Evolutionary conservation across 2,113 vertebrate species (phyloP).

Genomic region (Sylvietta virens): DNA sequence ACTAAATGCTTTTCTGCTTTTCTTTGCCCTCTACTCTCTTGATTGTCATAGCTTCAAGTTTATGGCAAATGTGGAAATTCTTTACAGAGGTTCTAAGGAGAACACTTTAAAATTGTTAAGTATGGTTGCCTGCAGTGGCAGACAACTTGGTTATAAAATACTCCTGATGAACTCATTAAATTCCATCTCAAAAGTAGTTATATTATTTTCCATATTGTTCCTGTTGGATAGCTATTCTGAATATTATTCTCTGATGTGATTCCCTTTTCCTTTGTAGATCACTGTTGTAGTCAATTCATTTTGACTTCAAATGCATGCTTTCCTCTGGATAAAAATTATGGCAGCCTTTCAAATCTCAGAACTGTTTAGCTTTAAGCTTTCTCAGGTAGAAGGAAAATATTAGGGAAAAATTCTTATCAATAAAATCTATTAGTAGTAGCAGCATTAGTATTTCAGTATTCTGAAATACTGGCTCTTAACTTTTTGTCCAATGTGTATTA

Average conservation of each 20-base stretch:
- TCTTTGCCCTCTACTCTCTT: neutral
- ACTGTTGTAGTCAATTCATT: neutral
- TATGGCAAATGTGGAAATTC: neutral
- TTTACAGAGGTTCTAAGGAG: neutral
- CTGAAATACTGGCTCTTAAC: neutral
- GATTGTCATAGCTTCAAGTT: neutral
- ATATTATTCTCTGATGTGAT: neutral
- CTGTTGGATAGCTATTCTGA: neutral
- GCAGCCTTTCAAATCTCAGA: neutral
- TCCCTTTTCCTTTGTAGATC: neutral
- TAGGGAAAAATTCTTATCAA: neutral
- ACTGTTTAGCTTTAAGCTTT: neutral
- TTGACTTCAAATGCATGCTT: neutral
- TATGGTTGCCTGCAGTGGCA: neutral
- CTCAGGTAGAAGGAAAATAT: neutral
- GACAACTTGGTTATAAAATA: neutral
- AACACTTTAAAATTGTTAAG: neutral
- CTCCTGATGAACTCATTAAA: neutral
- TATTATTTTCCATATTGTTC: neutral
- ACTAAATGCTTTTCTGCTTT: neutral
- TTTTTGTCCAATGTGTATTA: neutral
- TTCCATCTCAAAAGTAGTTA: neutral
- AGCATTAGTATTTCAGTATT: no score
- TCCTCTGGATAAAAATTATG: neutral
- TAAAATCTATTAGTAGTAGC: neutral